A percentile compares a stretch with the other conserved stretches of the same genome.
Evolutionary conservation across 2,797 vertebrate species (phyloP).

Genomic region (Gastrophryne carolinensis): DNA sequence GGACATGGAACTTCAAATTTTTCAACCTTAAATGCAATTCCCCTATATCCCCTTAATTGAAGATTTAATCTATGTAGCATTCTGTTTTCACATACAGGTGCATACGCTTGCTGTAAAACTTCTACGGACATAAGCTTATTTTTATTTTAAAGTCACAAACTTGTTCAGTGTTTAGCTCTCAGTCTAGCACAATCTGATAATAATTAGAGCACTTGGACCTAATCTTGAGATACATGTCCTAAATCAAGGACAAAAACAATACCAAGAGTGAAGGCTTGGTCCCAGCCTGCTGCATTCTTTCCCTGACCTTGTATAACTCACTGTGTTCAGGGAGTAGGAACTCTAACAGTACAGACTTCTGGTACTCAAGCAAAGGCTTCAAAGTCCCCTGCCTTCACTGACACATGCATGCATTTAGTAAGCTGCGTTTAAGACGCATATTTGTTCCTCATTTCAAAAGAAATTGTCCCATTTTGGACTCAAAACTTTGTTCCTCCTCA

Average conservation of each 20-base stretch:
- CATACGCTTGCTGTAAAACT: too few species aligned
- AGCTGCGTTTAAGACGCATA: too few species aligned
- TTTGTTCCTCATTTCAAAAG: too few species aligned
- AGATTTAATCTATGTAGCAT: too few species aligned
- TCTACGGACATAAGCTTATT: background rate
- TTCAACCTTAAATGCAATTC: too few species aligned
- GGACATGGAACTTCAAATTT: too few species aligned
- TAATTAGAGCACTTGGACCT: conserved; percentile 47
- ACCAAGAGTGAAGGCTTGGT: conserved; percentile 28
- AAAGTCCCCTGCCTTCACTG: too few species aligned
- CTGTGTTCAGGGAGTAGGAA: background rate
- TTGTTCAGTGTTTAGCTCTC: conserved; percentile 7
- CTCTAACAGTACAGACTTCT: background rate
- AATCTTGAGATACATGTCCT: conserved; percentile 19
- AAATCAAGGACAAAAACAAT: background rate
- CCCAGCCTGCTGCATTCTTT: conserved; percentile 45
- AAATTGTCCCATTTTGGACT: too few species aligned
- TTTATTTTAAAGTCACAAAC: conserved; percentile 12
- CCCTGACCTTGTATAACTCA: conserved; percentile 42
- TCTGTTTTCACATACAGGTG: too few species aligned
- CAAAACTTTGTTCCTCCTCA: too few species aligned
- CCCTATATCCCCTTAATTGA: too few species aligned
- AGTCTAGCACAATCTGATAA: conserved; percentile 38
- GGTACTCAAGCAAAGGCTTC: background rate
- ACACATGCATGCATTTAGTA: too few species aligned